phyloP scores from a whole-genome alignment of 2,888 invertebrate species.

The Bedellia somnulentella region DNA sequence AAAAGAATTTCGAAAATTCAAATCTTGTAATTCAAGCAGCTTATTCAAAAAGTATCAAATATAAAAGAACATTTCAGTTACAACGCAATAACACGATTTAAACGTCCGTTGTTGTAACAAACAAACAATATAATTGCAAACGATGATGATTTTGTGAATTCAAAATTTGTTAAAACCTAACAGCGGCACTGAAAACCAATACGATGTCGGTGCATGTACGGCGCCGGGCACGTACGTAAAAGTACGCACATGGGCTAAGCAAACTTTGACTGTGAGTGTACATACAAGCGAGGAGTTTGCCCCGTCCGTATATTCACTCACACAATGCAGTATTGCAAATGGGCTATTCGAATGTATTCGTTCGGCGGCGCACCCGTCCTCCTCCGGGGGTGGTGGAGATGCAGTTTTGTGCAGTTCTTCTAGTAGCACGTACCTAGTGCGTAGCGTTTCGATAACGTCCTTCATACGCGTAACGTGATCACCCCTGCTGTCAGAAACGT shows the following conservation, averaged over 20 bases:
- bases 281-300: not conserved
- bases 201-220: slow-evolving; percentile 27
- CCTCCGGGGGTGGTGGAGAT: slow-evolving; percentile 35
- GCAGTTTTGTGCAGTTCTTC: slow-evolving; percentile 53
- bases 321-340: slow-evolving; percentile 57
- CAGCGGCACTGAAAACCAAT: slow-evolving; percentile 54
- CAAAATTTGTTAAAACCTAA: slow-evolving; percentile 55
- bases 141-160: slow-evolving; percentile 60
- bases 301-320: slow-evolving; percentile 33
- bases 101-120: too few species aligned
- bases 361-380: slow-evolving; percentile 35
- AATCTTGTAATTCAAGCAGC: too few species aligned
- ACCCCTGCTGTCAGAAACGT: slow-evolving; percentile 7
- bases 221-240: slow-evolving; percentile 26
- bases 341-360: slow-evolving; percentile 60
- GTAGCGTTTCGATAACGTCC: slow-evolving; percentile 38
- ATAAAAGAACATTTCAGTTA: too few species aligned
- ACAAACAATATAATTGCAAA: slow-evolving; percentile 52
- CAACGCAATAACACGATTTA: slow-evolving; percentile 18
- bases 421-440: slow-evolving; percentile 44
- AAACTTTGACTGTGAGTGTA: slow-evolving; percentile 27
- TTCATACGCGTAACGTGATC: slow-evolving; percentile 9
- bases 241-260: slow-evolving; percentile 55
- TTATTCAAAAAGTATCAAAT: too few species aligned
- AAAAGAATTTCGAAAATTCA: too few species aligned